Evolutionary conservation across 2,888 invertebrate species (phyloP).

Genomic region (Sabatieria punctata): DNA sequence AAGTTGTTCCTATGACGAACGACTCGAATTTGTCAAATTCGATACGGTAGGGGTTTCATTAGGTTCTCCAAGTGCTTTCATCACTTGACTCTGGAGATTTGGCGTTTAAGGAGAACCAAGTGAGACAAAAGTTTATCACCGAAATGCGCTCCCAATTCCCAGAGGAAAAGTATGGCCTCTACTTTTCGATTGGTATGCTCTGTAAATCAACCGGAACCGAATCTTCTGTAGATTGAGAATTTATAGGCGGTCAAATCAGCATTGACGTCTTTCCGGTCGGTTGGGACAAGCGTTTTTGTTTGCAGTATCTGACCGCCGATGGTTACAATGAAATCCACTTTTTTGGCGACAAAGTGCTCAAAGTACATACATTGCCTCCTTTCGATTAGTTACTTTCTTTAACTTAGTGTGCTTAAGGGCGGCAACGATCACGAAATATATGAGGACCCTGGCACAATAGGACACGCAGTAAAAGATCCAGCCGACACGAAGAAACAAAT

Average conservation of each 20-base stretch:
- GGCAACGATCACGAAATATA: constrained; percentile 94
- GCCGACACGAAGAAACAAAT: constrained; percentile 63
- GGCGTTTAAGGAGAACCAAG: constrained; percentile 44
- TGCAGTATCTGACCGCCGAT: constrained; percentile 48
- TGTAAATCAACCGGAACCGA: too few species aligned
- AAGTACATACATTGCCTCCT: background rate
- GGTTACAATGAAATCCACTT: constrained; percentile 72
- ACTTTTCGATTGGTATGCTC: constrained; percentile 58
- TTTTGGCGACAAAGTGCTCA: constrained; percentile 70
- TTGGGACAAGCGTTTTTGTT: constrained; percentile 94
- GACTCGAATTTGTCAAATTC: constrained; percentile 64
- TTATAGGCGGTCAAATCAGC: constrained; percentile 79
- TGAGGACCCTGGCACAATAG: constrained; percentile 59
- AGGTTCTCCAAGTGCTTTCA: too few species aligned
- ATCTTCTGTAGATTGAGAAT: background rate
- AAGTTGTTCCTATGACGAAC: constrained; percentile 67
- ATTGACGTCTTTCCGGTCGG: constrained; percentile 85
- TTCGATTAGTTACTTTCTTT: background rate
- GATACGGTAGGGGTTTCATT: constrained; percentile 43
- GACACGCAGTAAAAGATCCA: constrained; percentile 67
- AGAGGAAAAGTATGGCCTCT: constrained; percentile 47
- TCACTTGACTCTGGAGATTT: too few species aligned
- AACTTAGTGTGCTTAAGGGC: constrained; percentile 41
- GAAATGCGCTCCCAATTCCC: constrained; percentile 60
- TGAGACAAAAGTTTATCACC: constrained; percentile 65